Conservation (phyloP, 2,888 invertebrate species). For the Sinotaia quadrata region DNA sequence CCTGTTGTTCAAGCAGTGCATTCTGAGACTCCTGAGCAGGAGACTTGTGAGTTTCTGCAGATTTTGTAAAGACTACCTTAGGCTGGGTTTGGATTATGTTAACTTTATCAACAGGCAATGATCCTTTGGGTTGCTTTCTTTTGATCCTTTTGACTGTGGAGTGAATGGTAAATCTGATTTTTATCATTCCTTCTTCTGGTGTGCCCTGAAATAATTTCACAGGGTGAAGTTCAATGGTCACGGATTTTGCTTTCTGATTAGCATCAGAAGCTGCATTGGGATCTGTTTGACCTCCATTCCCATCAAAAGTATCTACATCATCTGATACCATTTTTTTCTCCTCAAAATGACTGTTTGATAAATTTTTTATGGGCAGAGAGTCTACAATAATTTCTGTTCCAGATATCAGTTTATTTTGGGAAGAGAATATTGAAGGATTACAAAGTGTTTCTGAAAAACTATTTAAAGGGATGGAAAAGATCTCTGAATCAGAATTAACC, state of each 20-base stretch:
- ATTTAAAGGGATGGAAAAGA: too few species aligned
- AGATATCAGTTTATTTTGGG: too few species aligned
- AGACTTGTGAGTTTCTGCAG: neutral
- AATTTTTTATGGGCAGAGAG: too few species aligned
- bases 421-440: too few species aligned
- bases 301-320: neutral
- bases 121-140: conserved; percentile 3
- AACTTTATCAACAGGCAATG: conserved; percentile 20
- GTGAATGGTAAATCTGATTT: conserved; percentile 34
- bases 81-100: conserved; percentile 24
- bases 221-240: conserved; percentile 32
- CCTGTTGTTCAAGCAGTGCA: neutral
- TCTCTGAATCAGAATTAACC: neutral
- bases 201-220: conserved; percentile 33
- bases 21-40: conserved; percentile 17
- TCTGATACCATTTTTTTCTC: neutral
- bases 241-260: neutral
- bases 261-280: neutral
- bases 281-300: neutral
- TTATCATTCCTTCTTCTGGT: conserved; percentile 29
- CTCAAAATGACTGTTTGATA: too few species aligned
- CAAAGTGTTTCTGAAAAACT: too few species aligned
- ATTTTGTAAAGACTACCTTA: conserved; percentile 8
- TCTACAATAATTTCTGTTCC: too few species aligned
- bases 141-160: conserved; percentile 33